These are phyloP conservation scores for Pardosa pseudoannulata DNA, from an alignment of 2,888 invertebrate species.

Conservation along the genomic window DNA sequence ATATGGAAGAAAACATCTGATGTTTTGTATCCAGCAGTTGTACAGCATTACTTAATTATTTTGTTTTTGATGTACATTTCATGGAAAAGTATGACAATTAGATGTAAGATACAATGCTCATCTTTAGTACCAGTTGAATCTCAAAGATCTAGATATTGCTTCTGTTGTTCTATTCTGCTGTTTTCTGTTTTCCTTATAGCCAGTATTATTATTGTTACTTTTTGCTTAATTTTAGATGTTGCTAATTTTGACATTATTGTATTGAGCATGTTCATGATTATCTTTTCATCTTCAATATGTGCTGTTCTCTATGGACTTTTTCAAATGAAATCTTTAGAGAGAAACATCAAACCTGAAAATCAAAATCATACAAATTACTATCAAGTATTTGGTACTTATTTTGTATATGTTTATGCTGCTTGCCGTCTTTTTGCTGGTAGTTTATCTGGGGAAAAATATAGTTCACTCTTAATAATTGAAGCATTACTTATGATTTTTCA, in stretches of 20 bases:
- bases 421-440: constrained; percentile 52
- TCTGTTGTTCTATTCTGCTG: too few relatives aligned
- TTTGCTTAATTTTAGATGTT: constrained; percentile 53
- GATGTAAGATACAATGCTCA: background rate
- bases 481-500: constrained; percentile 79
- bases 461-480: constrained; percentile 76
- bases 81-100: constrained; percentile 76
- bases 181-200: constrained; percentile 79
- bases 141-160: too few relatives aligned
- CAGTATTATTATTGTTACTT: constrained; percentile 53
- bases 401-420: constrained; percentile 55
- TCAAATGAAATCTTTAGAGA: constrained; percentile 24
- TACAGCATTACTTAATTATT: constrained; percentile 80
- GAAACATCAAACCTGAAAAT: background rate
- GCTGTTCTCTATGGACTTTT: constrained; percentile 39
- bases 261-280: constrained; percentile 40
- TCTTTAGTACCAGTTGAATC: constrained; percentile 78
- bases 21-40: constrained; percentile 80
- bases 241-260: constrained; percentile 25
- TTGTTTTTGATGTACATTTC: constrained; percentile 81
- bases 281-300: constrained; percentile 37
- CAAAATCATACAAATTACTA: constrained; percentile 1
- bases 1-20: constrained; percentile 81
- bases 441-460: constrained; percentile 15
- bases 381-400: constrained; percentile 41